A percentile compares a stretch with the other conserved stretches of the same genome.
Evolutionary conservation across 2,113 vertebrate genomes (phyloP).

Genomic region (Rynchops niger): DNA sequence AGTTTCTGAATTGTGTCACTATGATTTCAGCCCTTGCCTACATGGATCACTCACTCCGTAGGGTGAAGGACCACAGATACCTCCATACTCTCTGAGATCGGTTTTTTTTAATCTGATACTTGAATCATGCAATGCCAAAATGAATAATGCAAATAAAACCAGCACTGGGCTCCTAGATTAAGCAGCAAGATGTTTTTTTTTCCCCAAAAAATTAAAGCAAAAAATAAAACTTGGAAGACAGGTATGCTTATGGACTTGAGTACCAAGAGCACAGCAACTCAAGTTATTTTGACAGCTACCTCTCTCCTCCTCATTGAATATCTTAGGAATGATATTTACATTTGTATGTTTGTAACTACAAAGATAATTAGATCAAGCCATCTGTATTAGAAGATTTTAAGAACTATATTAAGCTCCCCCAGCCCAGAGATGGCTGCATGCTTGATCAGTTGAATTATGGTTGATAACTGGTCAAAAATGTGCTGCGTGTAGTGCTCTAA

Average conservation of each 20-base stretch:
- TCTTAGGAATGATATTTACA: neutral
- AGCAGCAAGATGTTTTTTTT: neutral
- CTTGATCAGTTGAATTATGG: neutral
- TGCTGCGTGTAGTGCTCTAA: neutral
- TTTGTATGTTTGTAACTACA: neutral
- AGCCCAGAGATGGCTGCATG: neutral
- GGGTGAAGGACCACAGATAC: neutral
- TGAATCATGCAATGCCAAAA: constrained; percentile 16
- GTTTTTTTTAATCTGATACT: neutral
- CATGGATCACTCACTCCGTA: neutral
- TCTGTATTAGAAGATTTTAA: neutral
- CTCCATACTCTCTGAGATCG: neutral
- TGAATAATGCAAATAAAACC: neutral
- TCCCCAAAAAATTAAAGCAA: neutral
- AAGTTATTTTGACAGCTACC: neutral
- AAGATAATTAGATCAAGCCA: neutral
- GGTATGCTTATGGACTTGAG: neutral
- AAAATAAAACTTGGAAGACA: neutral
- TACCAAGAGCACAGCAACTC: neutral
- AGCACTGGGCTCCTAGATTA: neutral
- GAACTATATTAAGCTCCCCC: neutral
- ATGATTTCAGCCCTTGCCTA: neutral
- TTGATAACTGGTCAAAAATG: neutral
- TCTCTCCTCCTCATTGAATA: neutral
- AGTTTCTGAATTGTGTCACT: neutral